These are phyloP conservation scores for Iselma pallidipennis DNA, from an alignment of 2,888 invertebrate genomes.

Conservation along the genomic window DNA sequence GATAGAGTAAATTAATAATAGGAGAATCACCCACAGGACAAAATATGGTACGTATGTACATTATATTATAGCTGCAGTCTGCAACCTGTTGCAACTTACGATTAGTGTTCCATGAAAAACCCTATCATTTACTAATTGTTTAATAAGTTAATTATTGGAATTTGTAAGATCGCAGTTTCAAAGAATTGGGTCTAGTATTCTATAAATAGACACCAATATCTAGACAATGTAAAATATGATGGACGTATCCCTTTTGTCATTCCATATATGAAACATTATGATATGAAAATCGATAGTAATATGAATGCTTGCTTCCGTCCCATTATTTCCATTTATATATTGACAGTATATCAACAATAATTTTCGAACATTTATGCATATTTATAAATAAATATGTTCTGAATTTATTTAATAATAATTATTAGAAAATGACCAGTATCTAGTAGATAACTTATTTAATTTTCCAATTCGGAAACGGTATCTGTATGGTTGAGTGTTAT, in stretches of 20 bases:
- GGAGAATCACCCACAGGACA: no score
- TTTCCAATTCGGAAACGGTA: slow-evolving; percentile 15
- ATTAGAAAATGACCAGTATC: no score
- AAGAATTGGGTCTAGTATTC: no score
- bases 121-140: background rate
- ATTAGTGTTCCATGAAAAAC: background rate
- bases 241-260: background rate
- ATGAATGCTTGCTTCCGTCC: background rate
- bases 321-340: background rate
- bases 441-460: slow-evolving; percentile 13
- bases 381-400: no score
- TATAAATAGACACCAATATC: background rate
- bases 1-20: no score
- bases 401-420: no score
- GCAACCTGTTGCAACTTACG: background rate
- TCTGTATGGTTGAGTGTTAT: slow-evolving; percentile 6
- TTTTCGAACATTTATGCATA: no score
- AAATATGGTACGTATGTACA: no score
- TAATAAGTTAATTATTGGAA: no score
- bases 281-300: background rate
- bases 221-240: no score
- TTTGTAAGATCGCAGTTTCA: no score
- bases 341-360: no score
- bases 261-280: background rate
- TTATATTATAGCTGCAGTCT: background rate